Conservation (phyloP, 2,797 vertebrate species). For the Carcharodon carcharias region DNA sequence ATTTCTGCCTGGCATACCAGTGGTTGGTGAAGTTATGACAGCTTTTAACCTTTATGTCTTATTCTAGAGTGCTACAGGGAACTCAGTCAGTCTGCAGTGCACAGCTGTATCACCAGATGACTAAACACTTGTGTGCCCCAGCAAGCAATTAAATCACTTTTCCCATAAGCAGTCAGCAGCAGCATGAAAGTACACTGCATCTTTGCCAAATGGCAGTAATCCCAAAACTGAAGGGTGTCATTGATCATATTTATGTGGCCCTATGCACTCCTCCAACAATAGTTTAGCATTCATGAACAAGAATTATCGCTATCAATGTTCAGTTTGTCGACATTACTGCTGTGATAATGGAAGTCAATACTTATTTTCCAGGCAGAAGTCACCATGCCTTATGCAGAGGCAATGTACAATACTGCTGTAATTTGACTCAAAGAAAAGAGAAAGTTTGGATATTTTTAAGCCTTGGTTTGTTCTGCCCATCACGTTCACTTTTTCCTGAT, state of each 20-base stretch:
- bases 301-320: not conserved
- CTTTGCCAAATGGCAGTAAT: not conserved
- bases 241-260: not conserved
- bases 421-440: not conserved
- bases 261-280: not conserved
- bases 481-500: not conserved
- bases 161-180: not conserved
- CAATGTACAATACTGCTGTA: not conserved
- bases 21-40: not conserved
- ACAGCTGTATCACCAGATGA: conserved; percentile 4
- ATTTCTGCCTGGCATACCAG: not conserved
- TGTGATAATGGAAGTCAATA: not conserved
- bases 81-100: not conserved
- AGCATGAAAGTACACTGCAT: not conserved
- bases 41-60: not conserved
- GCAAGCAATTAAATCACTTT: not conserved
- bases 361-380: not conserved
- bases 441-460: not conserved
- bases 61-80: not conserved
- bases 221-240: not conserved
- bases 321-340: not conserved
- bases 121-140: not conserved
- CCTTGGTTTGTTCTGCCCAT: not conserved
- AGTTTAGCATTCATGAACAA: not conserved
- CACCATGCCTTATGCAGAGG: not conserved